phyloP scores from a whole-genome alignment of 2,113 vertebrate genomes.

The Corvus moneduloides region DNA sequence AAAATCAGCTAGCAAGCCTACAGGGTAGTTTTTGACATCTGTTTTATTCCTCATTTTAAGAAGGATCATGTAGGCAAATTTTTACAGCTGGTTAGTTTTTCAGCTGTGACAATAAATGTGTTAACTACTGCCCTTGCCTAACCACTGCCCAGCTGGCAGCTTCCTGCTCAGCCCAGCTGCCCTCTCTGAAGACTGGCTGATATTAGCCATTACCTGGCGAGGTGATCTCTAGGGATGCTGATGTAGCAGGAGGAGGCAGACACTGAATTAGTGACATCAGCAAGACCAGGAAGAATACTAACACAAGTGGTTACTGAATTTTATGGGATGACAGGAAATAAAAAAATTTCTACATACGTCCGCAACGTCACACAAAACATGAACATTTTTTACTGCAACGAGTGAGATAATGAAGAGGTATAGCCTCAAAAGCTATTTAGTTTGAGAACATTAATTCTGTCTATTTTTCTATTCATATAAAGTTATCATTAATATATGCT shows the following conservation, averaged over 20 bases:
- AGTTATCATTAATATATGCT: neutral
- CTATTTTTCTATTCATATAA: neutral
- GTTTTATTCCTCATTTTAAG: neutral
- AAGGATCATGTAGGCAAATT: neutral
- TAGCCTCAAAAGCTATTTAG: neutral
- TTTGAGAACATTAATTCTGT: conserved; percentile 4
- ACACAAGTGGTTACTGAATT: neutral
- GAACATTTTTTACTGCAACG: neutral
- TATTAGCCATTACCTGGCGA: neutral
- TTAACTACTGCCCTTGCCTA: neutral
- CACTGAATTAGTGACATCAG: neutral
- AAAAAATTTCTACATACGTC: neutral
- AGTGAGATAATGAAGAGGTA: neutral
- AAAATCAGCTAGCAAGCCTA: neutral
- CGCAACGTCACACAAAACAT: neutral
- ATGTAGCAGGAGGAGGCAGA: neutral
- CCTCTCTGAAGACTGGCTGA: neutral
- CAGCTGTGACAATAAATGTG: neutral
- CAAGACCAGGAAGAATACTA: neutral
- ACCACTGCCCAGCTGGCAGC: neutral
- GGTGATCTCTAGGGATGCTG: neutral
- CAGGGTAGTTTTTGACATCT: neutral
- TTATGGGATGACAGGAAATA: neutral
- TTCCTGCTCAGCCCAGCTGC: neutral
- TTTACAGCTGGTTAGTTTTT: neutral